Conservation (phyloP, 2,113 vertebrate species). For the Mastomys coucha region DNA sequence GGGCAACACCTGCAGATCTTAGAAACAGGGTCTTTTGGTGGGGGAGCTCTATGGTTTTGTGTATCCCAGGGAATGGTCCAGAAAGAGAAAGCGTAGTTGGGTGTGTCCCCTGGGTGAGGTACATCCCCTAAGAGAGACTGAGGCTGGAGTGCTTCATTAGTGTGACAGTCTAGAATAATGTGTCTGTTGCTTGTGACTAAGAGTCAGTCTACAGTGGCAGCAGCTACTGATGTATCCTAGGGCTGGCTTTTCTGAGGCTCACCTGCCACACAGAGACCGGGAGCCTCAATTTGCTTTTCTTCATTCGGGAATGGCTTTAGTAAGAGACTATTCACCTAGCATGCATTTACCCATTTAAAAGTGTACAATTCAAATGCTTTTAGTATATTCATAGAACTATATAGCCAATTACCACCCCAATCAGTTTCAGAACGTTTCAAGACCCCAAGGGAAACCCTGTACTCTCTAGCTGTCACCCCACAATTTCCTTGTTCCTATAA, state of each 20-base stretch:
- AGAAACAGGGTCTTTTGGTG: neutral
- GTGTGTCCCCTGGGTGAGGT: rapidly evolving
- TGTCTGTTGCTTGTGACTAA: too few relatives aligned
- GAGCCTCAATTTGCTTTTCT: neutral
- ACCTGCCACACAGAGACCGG: neutral
- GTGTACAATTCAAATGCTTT: neutral
- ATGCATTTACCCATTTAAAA: neutral
- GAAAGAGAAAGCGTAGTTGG: neutral
- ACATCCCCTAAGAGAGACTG: too few relatives aligned
- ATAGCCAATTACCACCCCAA: neutral
- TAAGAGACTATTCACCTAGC: neutral
- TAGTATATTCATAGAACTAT: neutral
- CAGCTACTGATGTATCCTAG: neutral
- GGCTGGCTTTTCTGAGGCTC: neutral
- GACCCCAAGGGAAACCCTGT: neutral
- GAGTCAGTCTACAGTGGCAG: neutral
- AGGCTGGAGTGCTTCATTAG: neutral
- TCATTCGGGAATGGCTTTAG: neutral
- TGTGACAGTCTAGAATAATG: neutral
- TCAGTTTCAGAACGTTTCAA: neutral
- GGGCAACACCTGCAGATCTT: neutral
- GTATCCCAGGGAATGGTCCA: neutral
- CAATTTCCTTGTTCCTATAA: neutral
- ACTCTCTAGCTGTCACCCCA: neutral
- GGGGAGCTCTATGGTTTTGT: neutral